phyloP scores from a whole-genome alignment of 2,888 invertebrate genomes.

The Podotricha telesiphe region DNA sequence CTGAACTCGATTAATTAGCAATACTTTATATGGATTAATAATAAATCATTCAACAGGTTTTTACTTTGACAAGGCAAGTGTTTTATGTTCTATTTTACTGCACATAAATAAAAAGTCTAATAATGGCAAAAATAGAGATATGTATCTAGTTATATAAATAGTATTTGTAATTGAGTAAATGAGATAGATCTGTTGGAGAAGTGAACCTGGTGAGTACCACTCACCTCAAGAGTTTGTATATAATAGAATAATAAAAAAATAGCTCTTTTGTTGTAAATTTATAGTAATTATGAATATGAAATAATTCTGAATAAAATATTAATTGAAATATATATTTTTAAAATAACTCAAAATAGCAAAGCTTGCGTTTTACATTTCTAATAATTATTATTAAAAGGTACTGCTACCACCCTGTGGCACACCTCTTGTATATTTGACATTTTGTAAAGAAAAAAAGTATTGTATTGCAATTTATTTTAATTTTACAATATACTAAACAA shows the following conservation, averaged over 20 bases:
- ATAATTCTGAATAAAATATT: too few species aligned
- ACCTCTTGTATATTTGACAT: background rate
- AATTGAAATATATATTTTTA: too few species aligned
- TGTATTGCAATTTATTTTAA: background rate
- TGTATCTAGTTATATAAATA: background rate
- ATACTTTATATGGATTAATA: background rate
- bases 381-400: too few species aligned
- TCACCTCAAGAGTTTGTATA: too few species aligned
- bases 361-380: too few species aligned
- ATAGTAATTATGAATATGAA: too few species aligned
- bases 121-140: background rate
- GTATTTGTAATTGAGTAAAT: background rate
- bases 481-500: background rate
- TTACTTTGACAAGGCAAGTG: background rate
- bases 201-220: background rate
- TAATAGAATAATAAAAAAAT: too few species aligned
- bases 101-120: background rate
- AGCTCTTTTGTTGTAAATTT: too few species aligned
- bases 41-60: conserved; percentile 11
- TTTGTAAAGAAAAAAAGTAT: background rate
- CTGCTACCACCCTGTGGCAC: background rate
- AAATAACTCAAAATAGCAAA: too few species aligned
- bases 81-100: background rate
- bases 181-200: background rate
- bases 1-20: conserved; percentile 8